Base-by-base conservation (phyloP, 2,888 invertebrate species). In the Parapristionchus giblindavisi region DNA sequence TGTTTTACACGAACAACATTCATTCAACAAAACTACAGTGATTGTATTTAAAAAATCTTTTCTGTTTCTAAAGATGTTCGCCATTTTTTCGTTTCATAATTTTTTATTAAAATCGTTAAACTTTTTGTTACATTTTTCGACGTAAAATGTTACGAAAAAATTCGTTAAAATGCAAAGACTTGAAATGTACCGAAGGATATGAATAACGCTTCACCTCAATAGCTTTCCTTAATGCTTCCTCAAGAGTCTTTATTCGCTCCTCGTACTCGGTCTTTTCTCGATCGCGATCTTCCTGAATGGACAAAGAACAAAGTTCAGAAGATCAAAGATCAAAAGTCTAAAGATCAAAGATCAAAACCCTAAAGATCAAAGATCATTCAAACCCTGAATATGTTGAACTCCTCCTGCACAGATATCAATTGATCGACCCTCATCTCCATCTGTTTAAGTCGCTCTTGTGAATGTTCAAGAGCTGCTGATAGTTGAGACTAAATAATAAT, bases 231-330 rank as follows among this genome's bases (percentile, higher is more conserved):
- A 68, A 27, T 14, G 34, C 51, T 27, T 52, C 68, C 34, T 68
- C 68, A 51, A 68, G 3, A 14, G 36, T n/a, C 52, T 52, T 36
- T 4, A 68, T 68, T 21, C 68, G 48, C 68, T 52, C 52, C 1
- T 68, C 68, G 68, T 43, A 68, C 52, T 68, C 68, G n/a, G 48
- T 52, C 6, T 52, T 6, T 17, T 68, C 68, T 11, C 63, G 40
- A 1, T 65, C 63, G 1, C 63, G 63, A 43, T 65, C 63, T 21
- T 65, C 63, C 63, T 65, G 43, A 43, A 43, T 43, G 17, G 8
- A 14, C 8, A 8, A 27, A 36, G 5, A 61, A 34, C 38, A 2
- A 2, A n/a, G 11, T 34, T 43, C 17, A 52, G n/a, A 52, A 24
- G 6, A 52, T 27, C 27, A 24, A 29, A 27, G 14, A 21, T 54